Base-by-base conservation (phyloP, 2,888 invertebrate genomes). In the Bimastos eiseni region DNA sequence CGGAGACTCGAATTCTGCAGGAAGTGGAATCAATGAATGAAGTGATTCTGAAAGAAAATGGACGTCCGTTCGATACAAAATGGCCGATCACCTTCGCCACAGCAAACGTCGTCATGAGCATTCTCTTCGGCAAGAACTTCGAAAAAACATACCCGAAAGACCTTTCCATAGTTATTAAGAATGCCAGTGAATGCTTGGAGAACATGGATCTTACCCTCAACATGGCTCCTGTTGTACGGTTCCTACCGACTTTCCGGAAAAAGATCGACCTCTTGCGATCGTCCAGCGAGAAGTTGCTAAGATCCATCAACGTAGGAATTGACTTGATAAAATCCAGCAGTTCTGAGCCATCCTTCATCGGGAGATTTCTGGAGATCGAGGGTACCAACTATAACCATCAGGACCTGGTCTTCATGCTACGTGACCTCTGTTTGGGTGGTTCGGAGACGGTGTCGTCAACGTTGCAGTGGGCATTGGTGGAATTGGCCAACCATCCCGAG, bases 101-200 rank as follows among this genome's bases (percentile, higher is more conserved):
- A 5, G 34, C 84, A 30, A 90, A 90, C 84, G 84, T 90, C 37
- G 38, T 90, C 8, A 37, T 38, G 34, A 83, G 84, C 41, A 83
- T 90, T 13, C 70, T 90, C 19, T 90, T 90, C n/a, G 84, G 90
- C 11, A 33, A 83, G 38, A 38, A 84, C 33, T 90, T 44, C 34
- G 19, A 34, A 33, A 3, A 36, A 3, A 44, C 13, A 17, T 44
- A 11, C 2, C 37, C 38, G 19, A 84, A 90, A 21, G 19, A 83
- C n/a, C 38, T 11, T n/a, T 21, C 30, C 1, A 41, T 33, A 33
- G 19, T 44, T 30, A 55, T 55, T n/a, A 19, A 83, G 19, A 70
- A 84, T 17, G 4, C 86, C 37, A 36, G 21, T 21, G 3, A 37
- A 21, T 37, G 36, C 8, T 4, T 86, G 21, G 30, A 21, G 11